Conservation (phyloP, 2,797 vertebrate species). For the Echeneis naucrates region DNA sequence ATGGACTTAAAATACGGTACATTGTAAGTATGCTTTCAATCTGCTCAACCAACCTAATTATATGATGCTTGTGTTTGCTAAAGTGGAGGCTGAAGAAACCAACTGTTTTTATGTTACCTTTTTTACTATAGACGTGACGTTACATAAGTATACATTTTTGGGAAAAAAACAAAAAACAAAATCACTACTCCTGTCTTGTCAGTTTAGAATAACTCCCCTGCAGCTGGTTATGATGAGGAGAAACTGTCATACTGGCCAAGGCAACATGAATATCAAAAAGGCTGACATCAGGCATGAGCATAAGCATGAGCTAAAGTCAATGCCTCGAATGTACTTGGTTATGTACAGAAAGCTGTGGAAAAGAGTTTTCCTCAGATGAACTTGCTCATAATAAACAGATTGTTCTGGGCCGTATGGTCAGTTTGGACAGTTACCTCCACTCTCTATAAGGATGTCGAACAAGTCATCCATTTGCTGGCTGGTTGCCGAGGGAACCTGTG, state of each 20-base stretch:
- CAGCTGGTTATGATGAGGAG: not conserved
- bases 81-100: no score
- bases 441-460: slow-evolving; percentile 98
- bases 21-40: no score
- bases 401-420: not conserved
- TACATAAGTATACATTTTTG: no score
- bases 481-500: slow-evolving; percentile 89
- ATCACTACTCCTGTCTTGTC: not conserved
- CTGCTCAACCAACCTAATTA: no score
- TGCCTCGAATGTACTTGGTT: no score
- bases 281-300: no score
- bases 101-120: no score
- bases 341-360: not conserved
- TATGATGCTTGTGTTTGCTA: no score
- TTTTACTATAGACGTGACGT: no score
- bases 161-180: no score
- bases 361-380: not conserved
- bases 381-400: not conserved
- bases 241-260: not conserved
- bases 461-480: slow-evolving; percentile 99
- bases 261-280: not conserved
- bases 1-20: no score
- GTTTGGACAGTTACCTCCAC: slow-evolving; percentile 88
- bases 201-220: not conserved
- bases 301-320: no score